Evolutionary conservation across 1,140 invertebrate species (phyloP).

Genomic region (Eufriesea mexicana): DNA sequence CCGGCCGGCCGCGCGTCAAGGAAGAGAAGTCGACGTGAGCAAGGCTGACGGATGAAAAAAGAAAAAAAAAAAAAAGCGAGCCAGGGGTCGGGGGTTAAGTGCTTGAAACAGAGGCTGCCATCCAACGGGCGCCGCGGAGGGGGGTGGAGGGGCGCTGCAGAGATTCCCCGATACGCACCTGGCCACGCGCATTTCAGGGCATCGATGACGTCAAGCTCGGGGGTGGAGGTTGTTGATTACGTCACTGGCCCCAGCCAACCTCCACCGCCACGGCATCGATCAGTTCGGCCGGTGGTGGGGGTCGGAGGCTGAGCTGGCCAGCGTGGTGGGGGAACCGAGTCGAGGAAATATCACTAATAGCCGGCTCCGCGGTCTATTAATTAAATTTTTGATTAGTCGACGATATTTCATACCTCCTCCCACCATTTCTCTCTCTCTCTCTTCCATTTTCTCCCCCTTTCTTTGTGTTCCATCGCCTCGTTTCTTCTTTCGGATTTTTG

Average conservation of each 20-base stretch:
- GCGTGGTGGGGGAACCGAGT: neutral
- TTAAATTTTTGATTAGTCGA: conserved; percentile 49
- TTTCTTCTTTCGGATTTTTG: neutral
- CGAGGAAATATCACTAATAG: conserved; percentile 51
- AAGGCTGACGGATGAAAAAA: conserved; percentile 25
- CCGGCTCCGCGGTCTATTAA: conserved; percentile 45
- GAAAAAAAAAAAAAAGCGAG: conserved; percentile 15
- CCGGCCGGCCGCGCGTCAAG: conserved; percentile 2
- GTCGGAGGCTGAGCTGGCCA: neutral
- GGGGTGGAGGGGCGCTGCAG: neutral
- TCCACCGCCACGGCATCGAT: conserved; percentile 68
- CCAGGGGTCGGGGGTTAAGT: conserved; percentile 9
- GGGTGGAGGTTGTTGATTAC: conserved; percentile 75
- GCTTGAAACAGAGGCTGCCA: conserved; percentile 16
- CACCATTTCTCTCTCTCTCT: neutral
- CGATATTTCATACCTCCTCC: conserved; percentile 12
- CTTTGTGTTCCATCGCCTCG: neutral
- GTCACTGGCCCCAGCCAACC: conserved; percentile 61
- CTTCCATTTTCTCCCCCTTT: neutral
- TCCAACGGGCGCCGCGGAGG: neutral
- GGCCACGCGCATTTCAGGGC: conserved; percentile 76
- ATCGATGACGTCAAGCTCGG: conserved; percentile 79
- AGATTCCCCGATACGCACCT: conserved; percentile 32
- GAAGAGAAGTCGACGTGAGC: conserved; percentile 13
- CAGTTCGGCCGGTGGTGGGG: conserved; percentile 40